These are phyloP conservation scores for Podarcis muralis DNA, from an alignment of 2,113 vertebrate genomes.

Conservation along the genomic window DNA sequence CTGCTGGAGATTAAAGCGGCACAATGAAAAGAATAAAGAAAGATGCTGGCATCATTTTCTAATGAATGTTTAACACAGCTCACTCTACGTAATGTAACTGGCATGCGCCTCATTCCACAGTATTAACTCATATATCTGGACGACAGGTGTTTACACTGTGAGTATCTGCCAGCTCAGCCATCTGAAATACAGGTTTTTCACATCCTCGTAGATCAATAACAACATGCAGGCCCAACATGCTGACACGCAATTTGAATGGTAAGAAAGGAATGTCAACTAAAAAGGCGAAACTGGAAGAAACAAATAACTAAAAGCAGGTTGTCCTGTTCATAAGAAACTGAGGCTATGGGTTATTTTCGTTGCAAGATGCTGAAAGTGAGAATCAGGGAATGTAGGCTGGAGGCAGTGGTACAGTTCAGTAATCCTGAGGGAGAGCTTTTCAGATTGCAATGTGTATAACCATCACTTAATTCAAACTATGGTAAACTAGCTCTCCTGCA, in stretches of 20 bases:
- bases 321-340: neutral
- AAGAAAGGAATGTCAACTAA: neutral
- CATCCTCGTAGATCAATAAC: neutral
- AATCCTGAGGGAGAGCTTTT: too few relatives aligned
- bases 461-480: too few relatives aligned
- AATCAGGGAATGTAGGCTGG: neutral
- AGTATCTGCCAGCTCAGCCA: neutral
- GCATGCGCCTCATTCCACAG: neutral
- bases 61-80: constrained; percentile 53
- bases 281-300: neutral
- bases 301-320: neutral
- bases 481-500: too few relatives aligned
- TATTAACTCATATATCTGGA: neutral
- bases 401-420: too few relatives aligned
- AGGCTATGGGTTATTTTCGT: neutral
- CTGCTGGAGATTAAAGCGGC: constrained; percentile 61
- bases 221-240: neutral
- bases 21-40: constrained; percentile 56
- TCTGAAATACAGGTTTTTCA: neutral
- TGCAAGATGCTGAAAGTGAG: too few relatives aligned
- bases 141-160: neutral
- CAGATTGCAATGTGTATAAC: too few relatives aligned
- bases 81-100: constrained; percentile 44
- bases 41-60: constrained; percentile 52
- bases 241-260: neutral